Percentiles rank a stretch among this genome's conserved stretches.
These are phyloP conservation scores for Pyrrhosoma nymphula DNA, from an alignment of 2,888 invertebrate genomes.

Conservation along the genomic window DNA sequence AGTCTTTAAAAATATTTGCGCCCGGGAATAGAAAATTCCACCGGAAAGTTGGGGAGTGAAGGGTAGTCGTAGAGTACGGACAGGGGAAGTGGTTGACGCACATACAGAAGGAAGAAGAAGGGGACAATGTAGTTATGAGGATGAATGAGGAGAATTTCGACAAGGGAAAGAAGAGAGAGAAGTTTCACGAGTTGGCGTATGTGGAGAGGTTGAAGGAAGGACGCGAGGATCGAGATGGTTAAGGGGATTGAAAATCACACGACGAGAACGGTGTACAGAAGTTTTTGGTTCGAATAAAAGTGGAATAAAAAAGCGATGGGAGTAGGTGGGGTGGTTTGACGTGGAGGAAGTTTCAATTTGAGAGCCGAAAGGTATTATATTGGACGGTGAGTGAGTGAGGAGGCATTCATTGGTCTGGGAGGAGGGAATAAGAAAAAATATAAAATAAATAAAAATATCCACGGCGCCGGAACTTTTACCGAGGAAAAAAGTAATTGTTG, in stretches of 20 bases:
- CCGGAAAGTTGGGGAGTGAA: constrained; percentile 12
- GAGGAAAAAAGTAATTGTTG: background rate
- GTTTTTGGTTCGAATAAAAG: background rate
- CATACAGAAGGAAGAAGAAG: background rate
- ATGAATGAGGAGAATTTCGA: background rate
- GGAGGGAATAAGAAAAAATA: background rate
- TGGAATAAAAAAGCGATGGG: background rate
- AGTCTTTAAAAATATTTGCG: background rate
- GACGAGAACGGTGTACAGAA: background rate
- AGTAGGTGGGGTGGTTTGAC: background rate
- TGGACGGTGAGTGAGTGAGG: background rate
- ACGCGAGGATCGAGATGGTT: background rate
- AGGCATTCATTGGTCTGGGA: background rate
- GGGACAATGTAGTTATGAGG: background rate
- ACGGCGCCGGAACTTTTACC: background rate
- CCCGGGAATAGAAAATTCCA: background rate
- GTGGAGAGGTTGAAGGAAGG: background rate
- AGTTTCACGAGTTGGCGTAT: background rate
- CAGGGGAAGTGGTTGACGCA: background rate
- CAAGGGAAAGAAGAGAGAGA: background rate
- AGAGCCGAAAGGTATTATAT: background rate
- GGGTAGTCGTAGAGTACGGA: background rate
- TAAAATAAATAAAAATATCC: no score
- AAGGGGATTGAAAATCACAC: background rate
- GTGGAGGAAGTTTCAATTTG: constrained; percentile 1